Percentiles rank a stretch among this genome's conserved stretches.
Conservation (phyloP, 2,888 invertebrate genomes). For the Hyppa rectilinea region DNA sequence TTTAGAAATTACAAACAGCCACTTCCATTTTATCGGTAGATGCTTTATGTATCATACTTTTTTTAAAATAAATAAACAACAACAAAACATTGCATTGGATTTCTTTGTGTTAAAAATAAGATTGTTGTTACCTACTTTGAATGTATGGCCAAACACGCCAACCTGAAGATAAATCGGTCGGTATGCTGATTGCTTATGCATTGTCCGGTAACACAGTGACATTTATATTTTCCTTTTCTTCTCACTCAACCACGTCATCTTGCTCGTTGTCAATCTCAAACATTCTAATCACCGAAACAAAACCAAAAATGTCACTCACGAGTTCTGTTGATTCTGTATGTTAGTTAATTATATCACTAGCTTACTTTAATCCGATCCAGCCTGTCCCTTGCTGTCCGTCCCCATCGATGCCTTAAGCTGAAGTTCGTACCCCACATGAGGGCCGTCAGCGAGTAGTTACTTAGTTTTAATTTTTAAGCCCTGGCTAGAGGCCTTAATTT, state of each 20-base stretch:
- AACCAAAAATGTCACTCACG: background rate
- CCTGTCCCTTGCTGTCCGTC: too few species aligned
- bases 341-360: too few species aligned
- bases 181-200: conserved; percentile 1
- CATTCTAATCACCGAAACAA: conserved; percentile 8
- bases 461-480: too few species aligned
- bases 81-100: background rate
- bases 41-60: background rate
- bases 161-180: conserved; percentile 19
- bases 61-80: background rate
- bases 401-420: too few species aligned
- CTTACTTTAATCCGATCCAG: too few species aligned
- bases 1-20: too few species aligned
- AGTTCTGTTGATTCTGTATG: background rate
- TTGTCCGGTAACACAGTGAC: background rate
- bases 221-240: background rate
- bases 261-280: background rate
- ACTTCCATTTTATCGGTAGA: too few species aligned
- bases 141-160: conserved; percentile 2
- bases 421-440: too few species aligned
- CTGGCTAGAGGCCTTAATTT: too few species aligned
- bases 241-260: background rate
- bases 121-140: conserved; percentile 11
- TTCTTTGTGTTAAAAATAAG: conserved; percentile 8
- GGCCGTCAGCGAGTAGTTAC: too few species aligned